These are phyloP conservation scores for Linnaemya tessellans DNA, from an alignment of 2,888 invertebrate genomes.

Conservation along the genomic window DNA sequence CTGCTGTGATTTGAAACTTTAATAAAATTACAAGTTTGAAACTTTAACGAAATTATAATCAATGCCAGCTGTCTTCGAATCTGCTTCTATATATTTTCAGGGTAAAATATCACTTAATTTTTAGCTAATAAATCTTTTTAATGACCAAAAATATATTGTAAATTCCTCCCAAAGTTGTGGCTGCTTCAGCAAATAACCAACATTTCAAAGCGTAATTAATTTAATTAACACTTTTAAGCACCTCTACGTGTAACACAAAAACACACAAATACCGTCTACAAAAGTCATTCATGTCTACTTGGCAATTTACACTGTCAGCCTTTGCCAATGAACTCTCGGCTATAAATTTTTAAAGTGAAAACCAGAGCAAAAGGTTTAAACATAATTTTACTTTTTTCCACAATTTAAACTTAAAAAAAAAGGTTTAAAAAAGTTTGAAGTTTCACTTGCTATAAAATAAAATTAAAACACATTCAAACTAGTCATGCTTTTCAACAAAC, in stretches of 20 bases:
- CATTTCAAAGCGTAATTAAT: neutral
- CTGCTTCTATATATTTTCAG: too few relatives aligned
- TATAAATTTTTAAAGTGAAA: slow-evolving; percentile 44
- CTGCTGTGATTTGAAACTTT: too few relatives aligned
- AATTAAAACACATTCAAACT: neutral
- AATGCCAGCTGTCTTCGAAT: too few relatives aligned
- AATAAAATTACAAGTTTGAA: too few relatives aligned
- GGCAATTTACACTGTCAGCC: neutral
- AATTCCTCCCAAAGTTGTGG: neutral
- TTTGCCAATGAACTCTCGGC: slow-evolving; percentile 13
- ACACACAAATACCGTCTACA: neutral
- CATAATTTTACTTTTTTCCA: neutral
- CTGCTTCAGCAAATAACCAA: neutral
- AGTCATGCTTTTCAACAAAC: neutral
- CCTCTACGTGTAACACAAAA: slow-evolving; percentile 4
- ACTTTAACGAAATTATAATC: too few relatives aligned
- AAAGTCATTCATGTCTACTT: neutral
- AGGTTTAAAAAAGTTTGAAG: slow-evolving; percentile 2
- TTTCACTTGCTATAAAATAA: slow-evolving; percentile 52
- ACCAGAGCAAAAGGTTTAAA: slow-evolving; percentile 21
- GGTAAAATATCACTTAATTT: neutral
- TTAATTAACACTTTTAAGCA: slow-evolving; percentile 20
- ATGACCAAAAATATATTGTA: neutral
- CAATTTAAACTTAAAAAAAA: neutral
- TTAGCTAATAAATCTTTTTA: neutral